These are phyloP conservation scores for Polymixis flavicincta DNA, from an alignment of 2,888 invertebrate genomes.

Conservation along the genomic window DNA sequence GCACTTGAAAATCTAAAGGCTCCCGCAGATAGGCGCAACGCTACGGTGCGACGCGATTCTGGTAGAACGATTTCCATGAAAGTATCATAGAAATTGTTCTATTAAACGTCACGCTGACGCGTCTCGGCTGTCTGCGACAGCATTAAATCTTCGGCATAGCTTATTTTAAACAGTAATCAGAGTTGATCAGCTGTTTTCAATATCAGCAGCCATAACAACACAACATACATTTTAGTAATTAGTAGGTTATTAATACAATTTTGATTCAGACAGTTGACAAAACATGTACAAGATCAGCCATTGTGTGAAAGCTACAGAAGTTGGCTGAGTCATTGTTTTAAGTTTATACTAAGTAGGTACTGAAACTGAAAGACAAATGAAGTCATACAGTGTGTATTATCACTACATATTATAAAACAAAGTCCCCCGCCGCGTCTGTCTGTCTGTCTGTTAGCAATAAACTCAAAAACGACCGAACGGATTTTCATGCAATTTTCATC, in stretches of 20 bases:
- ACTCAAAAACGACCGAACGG: too few relatives aligned
- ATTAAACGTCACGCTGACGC: too few relatives aligned
- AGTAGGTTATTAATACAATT: neutral
- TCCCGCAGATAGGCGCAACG: too few relatives aligned
- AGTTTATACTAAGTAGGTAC: neutral
- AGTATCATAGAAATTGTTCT: too few relatives aligned
- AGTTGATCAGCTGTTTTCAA: neutral
- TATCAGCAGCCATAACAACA: conserved; percentile 3
- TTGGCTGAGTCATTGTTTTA: conserved; percentile 29
- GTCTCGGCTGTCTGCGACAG: too few relatives aligned
- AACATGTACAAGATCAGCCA: conserved; percentile 10
- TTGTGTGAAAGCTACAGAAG: conserved; percentile 24
- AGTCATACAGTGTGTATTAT: neutral
- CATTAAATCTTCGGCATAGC: neutral
- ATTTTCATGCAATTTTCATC: too few relatives aligned
- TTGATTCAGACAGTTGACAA: conserved; percentile 20
- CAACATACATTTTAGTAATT: neutral
- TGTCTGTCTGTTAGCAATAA: too few relatives aligned
- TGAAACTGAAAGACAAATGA: neutral
- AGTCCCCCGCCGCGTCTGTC: too few relatives aligned
- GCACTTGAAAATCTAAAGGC: neutral
- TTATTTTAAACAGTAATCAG: neutral
- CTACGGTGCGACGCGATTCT: too few relatives aligned
- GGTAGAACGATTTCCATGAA: too few relatives aligned
- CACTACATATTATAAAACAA: too few relatives aligned